Evolutionary conservation across 2,113 vertebrate genomes (phyloP), one percentile per base, ranked within the genome.

Genomic region (Capreolus pygargus): DNA sequence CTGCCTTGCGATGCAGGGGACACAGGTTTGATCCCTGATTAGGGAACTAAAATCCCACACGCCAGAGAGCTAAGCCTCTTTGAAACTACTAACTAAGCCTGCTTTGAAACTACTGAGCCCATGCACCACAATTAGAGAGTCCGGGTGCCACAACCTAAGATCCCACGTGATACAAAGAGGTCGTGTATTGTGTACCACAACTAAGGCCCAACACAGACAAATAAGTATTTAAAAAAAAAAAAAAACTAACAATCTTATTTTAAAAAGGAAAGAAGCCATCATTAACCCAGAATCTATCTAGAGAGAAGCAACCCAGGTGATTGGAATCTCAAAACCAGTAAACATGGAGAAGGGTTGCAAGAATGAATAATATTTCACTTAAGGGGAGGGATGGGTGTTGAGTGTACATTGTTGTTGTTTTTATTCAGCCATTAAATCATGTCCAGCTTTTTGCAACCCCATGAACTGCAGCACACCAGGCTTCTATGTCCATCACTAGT

Each of bases 211-310:
- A 70, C 19, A 36, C 67, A 70, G n/a, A 23, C 19, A 70, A 70
- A 70, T 21, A 70, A 70, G 21, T 70, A 70, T 67, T 67, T 58
- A 47, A 47, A 50, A 1, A 19, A n/a, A n/a, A 30, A 58, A 67
- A 67, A 70, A 5, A 39, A 13, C 36, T 74, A 74, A 74, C 67
- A 74, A 74, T 74, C 36, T 12, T 74, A 74, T 11, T 74, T 74
- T 39, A 39, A 74, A 74, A 67, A 74, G 21, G 21, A 61, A 94
- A 94, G 43, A 67, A 54, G 58, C 58, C 55, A 61, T 17, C 21
- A 61, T 91, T 54, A 70, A 14, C 36, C 25, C 25, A 91, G 47
- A 91, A 93, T 91, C 74, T n/a, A 86, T 23, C 58, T n/a, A 57
- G 2, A 95, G 8, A 14, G 60, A 17, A 92, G 3, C 5, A 55